phyloP scores from a whole-genome alignment of 1,140 invertebrate genomes.

The Platorchestia sp. region DNA sequence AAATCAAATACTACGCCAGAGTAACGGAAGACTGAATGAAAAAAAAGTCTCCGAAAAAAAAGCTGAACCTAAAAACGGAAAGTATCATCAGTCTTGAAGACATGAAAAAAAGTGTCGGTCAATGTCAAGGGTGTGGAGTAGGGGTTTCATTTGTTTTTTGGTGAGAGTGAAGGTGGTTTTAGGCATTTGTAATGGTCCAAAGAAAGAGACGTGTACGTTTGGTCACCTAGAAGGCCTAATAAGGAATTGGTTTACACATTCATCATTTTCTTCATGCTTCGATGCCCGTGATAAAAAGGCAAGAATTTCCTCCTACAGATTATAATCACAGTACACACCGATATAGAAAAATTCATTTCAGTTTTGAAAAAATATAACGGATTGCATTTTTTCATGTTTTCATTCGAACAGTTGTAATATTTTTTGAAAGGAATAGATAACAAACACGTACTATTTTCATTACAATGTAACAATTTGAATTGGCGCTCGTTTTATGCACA shows the following conservation, averaged over 20 bases:
- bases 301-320: neutral
- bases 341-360: neutral
- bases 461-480: neutral
- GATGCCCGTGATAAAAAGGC: neutral
- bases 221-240: neutral
- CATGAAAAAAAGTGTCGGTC: conserved; percentile 40
- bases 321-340: neutral
- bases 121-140: conserved; percentile 24
- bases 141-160: conserved; percentile 26
- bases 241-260: neutral
- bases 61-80: conserved; percentile 18
- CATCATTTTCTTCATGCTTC: neutral
- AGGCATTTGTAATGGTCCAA: neutral
- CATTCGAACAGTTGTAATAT: neutral
- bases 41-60: neutral
- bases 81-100: conserved; percentile 52
- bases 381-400: neutral
- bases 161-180: neutral
- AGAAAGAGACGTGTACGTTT: neutral
- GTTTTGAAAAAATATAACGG: neutral
- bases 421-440: neutral
- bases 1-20: conserved; percentile 39
- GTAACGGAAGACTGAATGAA: conserved; percentile 36
- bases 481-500: neutral
- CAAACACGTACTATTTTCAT: neutral